Base-by-base conservation (phyloP, 1,140 invertebrate species). In the Andricus grossulariae region DNA sequence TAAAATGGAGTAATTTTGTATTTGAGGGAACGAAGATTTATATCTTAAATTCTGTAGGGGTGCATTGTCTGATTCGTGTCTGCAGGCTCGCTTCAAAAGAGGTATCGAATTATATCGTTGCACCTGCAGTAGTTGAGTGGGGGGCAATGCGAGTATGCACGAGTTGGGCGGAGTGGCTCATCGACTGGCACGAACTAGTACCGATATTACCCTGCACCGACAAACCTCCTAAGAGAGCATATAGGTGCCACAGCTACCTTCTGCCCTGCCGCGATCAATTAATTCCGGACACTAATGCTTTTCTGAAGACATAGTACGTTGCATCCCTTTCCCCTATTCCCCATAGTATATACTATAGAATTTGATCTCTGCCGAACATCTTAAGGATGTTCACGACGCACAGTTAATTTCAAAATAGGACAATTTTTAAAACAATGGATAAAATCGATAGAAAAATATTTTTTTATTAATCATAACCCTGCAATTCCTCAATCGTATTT, bases 121-220 rank as follows among this genome's bases (percentile, higher is more conserved):
- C 81, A 82, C 81, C 80, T 82, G 79, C 78, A 77, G 66, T 73
- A 76, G 77, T 83, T 82, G 83, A 86, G 86, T 88, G 87, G 87
- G 81, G 82, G 78, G 82, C 83, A 82, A 87, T 86, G 86, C 86
- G 83, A 86, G 84, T 76, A 78, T 76, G 79, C 75, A 76, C 77
- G 81, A 78, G 80, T 78, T 78, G 83, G 79, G 76, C 79, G 81
- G 84, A 82, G 84, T 81, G 83, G 81, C 84, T 84, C 85, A 84
- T 90, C 85, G 88, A 85, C 88, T 90, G 88, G 88, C 85, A 90
- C 89, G 83, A 83, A 82, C 84, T 89, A 89, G 89, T 87, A 90
- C 88, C 86, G 83, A 89, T 90, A 89, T 90, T 89, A 89, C 86
- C 85, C 86, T 84, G 84, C 79, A 87, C 87, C 83, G 84, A 81